Conservation (phyloP, 2,797 vertebrate genomes). For the Champsocephalus gunnari region DNA sequence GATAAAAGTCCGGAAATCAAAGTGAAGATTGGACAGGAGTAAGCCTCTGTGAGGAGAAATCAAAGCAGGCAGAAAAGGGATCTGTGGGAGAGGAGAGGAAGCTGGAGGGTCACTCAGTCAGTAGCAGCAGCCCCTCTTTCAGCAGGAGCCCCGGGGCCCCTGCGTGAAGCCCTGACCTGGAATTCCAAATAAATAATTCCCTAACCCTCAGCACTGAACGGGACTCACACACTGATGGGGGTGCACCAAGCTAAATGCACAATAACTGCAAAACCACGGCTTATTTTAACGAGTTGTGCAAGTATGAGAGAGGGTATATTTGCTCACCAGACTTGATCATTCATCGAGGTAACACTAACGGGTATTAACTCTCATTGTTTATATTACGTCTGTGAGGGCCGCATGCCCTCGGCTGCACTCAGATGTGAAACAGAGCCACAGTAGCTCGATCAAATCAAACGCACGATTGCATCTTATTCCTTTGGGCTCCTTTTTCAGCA, state of each 20-base stretch:
- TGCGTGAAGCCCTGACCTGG: conserved; percentile 65
- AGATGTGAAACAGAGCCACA: not conserved
- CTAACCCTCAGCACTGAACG: conserved; percentile 33
- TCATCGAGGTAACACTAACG: conserved; percentile 2
- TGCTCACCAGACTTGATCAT: conserved; percentile 21
- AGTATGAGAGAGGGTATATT: conserved; percentile 28
- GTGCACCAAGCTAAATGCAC: conserved; percentile 26
- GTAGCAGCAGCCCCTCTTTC: conserved; percentile 41
- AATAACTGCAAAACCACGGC: not conserved
- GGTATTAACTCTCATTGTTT: conserved; percentile 40
- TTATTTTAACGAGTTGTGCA: conserved; percentile 32
- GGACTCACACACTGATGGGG: not conserved
- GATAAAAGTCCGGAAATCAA: conserved; percentile 23
- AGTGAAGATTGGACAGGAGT: conserved; percentile 10
- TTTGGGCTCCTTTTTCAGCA: conserved; percentile 61
- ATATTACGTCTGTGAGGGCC: not conserved
- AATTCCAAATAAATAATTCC: conserved; percentile 80
- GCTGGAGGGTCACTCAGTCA: conserved; percentile 51
- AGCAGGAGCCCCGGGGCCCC: conserved; percentile 49
- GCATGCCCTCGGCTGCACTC: conserved; percentile 3
- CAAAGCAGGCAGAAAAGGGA: conserved; percentile 8
- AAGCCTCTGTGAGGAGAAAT: conserved; percentile 25
- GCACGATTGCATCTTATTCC: conserved; percentile 59
- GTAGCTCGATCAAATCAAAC: conserved; percentile 44
- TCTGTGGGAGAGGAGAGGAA: conserved; percentile 19